phyloP scores from a whole-genome alignment of 2,797 vertebrate species.

The Peromyscus eremicus region DNA sequence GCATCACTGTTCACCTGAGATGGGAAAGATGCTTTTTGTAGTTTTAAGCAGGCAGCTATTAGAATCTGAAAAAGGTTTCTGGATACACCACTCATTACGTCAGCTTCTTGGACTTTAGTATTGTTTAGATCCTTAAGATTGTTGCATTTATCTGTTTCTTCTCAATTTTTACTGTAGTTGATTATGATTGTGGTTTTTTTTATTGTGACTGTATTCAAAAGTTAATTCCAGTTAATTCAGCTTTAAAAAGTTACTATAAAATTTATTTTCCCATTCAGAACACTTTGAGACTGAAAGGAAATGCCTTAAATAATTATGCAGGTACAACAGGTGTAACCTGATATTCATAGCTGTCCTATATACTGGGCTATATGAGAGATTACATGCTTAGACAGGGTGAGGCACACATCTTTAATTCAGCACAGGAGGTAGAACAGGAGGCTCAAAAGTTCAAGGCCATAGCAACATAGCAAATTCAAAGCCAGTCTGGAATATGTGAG shows the following conservation, averaged over 20 bases:
- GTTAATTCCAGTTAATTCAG: slow-evolving; percentile 43
- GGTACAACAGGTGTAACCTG: background rate
- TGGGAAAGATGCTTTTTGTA: background rate
- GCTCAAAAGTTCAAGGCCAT: background rate
- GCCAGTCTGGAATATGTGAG: background rate
- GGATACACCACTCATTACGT: background rate
- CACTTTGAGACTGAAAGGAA: background rate
- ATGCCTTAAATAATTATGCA: slow-evolving; percentile 14
- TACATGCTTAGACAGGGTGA: background rate
- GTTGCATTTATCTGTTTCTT: background rate
- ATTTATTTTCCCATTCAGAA: slow-evolving; percentile 47
- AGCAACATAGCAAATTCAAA: background rate
- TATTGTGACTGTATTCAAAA: background rate
- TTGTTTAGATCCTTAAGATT: slow-evolving; percentile 56
- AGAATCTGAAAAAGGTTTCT: slow-evolving; percentile 34
- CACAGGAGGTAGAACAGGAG: background rate
- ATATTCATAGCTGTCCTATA: background rate
- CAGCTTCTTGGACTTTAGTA: slow-evolving; percentile 11
- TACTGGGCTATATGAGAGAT: background rate
- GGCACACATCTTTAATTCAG: background rate
- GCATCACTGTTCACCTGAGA: background rate
- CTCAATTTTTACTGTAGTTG: background rate
- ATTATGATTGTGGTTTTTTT: background rate
- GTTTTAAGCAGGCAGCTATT: background rate
- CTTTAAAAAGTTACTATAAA: background rate